A percentile compares a stretch with the other conserved stretches of the same genome.
These are phyloP conservation scores for Lagenorhynchus albirostris DNA, from an alignment of 2,113 vertebrate species.

Conservation along the genomic window DNA sequence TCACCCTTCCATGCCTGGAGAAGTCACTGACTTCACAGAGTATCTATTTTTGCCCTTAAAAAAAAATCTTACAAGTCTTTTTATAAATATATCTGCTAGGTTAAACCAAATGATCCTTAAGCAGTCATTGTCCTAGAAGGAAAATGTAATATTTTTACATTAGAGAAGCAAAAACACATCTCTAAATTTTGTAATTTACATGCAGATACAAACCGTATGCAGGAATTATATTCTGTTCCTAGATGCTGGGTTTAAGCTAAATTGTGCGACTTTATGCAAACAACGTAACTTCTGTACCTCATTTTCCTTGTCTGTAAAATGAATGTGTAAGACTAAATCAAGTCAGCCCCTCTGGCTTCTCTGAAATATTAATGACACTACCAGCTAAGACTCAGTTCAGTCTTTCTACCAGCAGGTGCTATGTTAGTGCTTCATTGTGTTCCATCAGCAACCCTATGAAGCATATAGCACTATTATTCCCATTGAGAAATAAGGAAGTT, in stretches of 20 bases:
- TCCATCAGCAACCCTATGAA: neutral
- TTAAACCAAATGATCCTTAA: constrained; percentile 1
- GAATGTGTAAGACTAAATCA: neutral
- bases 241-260: neutral
- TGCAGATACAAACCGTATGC: neutral
- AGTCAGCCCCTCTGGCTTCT: neutral
- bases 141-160: neutral
- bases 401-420: neutral
- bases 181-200: neutral
- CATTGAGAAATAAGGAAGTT: neutral
- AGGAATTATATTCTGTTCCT: neutral
- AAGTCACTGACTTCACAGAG: constrained; percentile 9
- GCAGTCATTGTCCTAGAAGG: neutral
- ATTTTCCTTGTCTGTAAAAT: neutral
- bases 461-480: neutral
- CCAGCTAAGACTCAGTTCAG: neutral
- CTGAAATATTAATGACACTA: neutral
- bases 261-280: neutral
- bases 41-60: neutral
- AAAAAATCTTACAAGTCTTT: neutral
- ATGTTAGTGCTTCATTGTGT: neutral
- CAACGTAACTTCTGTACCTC: neutral
- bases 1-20: neutral
- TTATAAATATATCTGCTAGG: neutral
- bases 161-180: constrained; percentile 2